Conservation (phyloP, 2,797 vertebrate species). For the Craterocephalus amniculus region DNA sequence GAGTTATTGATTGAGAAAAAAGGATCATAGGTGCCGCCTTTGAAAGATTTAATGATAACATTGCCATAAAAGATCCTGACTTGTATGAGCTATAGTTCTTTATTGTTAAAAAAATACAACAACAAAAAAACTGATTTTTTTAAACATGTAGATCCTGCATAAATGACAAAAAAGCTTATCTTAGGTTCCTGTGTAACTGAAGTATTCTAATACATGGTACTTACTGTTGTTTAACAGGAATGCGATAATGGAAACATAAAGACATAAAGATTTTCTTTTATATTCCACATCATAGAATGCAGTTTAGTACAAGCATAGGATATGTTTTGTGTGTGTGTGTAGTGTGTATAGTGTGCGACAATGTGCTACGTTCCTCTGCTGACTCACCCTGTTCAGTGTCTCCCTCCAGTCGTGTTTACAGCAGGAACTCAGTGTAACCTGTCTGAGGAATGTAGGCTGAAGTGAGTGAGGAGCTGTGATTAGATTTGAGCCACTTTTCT, state of each 20-base stretch:
- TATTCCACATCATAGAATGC: neutral
- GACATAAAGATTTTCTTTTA: neutral
- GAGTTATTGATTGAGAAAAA: too few species aligned
- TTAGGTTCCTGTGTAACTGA: too few species aligned
- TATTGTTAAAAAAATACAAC: too few species aligned
- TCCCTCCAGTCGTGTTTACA: constrained; percentile 28
- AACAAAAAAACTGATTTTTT: too few species aligned
- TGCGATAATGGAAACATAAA: too few species aligned
- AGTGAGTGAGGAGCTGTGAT: constrained; percentile 48
- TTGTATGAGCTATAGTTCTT: too few species aligned
- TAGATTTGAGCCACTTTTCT: constrained; percentile 58
- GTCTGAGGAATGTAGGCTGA: constrained; percentile 60
- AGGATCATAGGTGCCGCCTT: too few species aligned
- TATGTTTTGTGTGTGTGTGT: neutral
- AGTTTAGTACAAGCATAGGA: neutral
- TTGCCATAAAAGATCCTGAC: too few species aligned
- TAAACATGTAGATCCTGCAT: too few species aligned
- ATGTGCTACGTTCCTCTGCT: constrained; percentile 4
- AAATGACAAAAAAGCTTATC: too few species aligned
- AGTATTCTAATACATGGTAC: neutral
- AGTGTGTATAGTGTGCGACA: neutral
- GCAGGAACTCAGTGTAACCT: constrained; percentile 48
- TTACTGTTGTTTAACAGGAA: neutral
- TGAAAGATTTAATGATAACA: too few species aligned
- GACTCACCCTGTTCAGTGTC: constrained; percentile 18